Percentiles rank a stretch among this genome's conserved stretches.
These are phyloP conservation scores for Macrophya annulata DNA, from an alignment of 2,888 invertebrate species.

Conservation along the genomic window DNA sequence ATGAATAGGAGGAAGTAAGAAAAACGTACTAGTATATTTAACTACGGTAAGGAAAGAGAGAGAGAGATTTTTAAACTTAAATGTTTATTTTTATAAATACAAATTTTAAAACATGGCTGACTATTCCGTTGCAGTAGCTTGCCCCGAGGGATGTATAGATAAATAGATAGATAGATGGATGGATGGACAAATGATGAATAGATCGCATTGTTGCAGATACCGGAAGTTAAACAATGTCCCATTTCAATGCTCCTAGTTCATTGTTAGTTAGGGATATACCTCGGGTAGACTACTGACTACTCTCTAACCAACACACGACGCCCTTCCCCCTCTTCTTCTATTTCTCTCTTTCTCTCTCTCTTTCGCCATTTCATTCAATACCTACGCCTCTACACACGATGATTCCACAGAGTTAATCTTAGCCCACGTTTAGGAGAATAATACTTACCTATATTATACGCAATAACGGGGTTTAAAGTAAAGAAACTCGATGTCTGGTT, in stretches of 20 bases:
- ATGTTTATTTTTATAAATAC: conserved; percentile 17
- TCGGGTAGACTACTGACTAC: conserved; percentile 39
- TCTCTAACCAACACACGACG: conserved; percentile 7
- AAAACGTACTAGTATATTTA: background rate
- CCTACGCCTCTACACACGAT: conserved; percentile 37
- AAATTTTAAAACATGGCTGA: conserved; percentile 17
- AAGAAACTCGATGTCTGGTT: background rate
- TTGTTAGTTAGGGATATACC: conserved; percentile 1
- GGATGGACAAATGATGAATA: conserved; percentile 14
- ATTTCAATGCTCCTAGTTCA: conserved; percentile 29
- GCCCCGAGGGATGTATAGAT: background rate
- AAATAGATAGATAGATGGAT: background rate
- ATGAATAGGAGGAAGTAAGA: background rate
- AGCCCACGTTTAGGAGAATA: conserved; percentile 21
- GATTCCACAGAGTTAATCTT: conserved; percentile 46
- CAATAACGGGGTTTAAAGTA: background rate
- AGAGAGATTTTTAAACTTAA: background rate
- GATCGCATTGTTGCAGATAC: background rate
- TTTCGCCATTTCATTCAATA: conserved; percentile 48
- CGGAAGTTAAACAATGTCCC: conserved; percentile 47
- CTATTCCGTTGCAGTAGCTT: background rate
- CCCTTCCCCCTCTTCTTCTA: conserved; percentile 1
- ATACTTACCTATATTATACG: background rate
- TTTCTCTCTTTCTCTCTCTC: conserved; percentile 31
- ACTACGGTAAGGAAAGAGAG: background rate